Conservation (phyloP, 2,113 vertebrate genomes). For the Anthoscopus minutus region DNA sequence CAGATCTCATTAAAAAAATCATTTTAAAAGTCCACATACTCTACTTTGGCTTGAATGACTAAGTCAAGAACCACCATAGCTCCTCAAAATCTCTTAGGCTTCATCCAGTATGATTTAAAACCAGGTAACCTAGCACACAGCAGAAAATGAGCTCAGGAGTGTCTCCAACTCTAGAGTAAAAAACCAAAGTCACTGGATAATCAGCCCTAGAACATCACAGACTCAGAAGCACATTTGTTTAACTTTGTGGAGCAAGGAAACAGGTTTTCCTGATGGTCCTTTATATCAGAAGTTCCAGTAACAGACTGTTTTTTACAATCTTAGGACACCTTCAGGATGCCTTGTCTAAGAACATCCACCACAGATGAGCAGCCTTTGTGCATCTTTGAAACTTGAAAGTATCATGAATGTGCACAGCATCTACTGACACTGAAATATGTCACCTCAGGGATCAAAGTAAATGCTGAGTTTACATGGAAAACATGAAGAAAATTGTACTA, state of each 20-base stretch:
- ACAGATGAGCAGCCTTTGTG: not conserved
- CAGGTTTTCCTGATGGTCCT: not conserved
- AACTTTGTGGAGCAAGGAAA: not conserved
- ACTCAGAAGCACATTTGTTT: not conserved
- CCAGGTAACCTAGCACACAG: not conserved
- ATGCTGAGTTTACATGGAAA: not conserved
- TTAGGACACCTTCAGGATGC: not conserved
- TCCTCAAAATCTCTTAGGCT: not conserved
- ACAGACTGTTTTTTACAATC: not conserved
- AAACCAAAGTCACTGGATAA: not conserved
- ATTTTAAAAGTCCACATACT: not conserved
- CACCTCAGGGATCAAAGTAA: not conserved
- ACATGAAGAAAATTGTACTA: not conserved
- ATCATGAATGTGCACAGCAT: not conserved
- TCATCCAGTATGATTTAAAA: not conserved
- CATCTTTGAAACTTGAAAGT: not conserved
- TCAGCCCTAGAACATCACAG: not conserved
- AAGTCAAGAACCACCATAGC: not conserved
- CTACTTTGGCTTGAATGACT: not conserved
- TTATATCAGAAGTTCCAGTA: not conserved
- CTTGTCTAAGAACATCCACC: not conserved
- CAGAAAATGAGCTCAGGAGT: not conserved
- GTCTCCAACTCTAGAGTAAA: not conserved
- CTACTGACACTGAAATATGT: not conserved
- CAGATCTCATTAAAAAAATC: not conserved